Percentiles rank a stretch among this genome's conserved stretches.
phyloP scores from a whole-genome alignment of 2,113 vertebrate genomes.

The Aramus guarauna region DNA sequence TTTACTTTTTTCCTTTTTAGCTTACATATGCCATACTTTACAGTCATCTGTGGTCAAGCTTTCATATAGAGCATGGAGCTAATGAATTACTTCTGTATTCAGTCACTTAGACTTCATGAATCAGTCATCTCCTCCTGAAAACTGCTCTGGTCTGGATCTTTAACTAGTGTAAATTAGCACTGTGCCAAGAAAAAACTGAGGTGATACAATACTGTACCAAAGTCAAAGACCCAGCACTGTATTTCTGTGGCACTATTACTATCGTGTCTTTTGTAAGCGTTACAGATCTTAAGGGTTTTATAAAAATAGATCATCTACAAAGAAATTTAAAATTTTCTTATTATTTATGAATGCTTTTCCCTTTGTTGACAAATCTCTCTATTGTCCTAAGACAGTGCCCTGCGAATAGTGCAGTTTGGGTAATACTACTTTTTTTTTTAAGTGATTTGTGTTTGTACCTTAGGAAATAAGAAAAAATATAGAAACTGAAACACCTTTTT shows the following conservation, averaged over 20 bases:
- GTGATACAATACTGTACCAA: conserved; percentile 20
- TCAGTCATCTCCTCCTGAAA: conserved; percentile 64
- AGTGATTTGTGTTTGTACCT: background rate
- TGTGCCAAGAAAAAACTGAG: conserved; percentile 34
- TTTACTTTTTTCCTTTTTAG: background rate
- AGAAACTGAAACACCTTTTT: background rate
- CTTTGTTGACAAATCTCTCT: background rate
- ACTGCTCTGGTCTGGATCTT: conserved; percentile 61
- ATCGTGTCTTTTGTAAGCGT: background rate
- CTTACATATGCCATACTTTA: background rate
- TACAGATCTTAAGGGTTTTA: background rate
- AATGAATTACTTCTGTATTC: conserved; percentile 65
- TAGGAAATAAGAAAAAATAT: background rate
- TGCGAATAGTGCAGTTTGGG: background rate
- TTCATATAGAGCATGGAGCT: conserved; percentile 14
- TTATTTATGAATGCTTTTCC: background rate
- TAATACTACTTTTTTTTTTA: background rate
- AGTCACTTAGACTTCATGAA: conserved; percentile 67
- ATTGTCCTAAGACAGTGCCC: background rate
- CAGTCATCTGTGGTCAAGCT: conserved; percentile 17
- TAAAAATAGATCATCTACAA: background rate
- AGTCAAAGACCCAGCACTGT: background rate
- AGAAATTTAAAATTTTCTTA: background rate
- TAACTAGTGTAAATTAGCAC: conserved; percentile 56
- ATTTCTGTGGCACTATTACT: background rate